These are phyloP conservation scores for Cebidichthys violaceus DNA, from an alignment of 2,113 vertebrate genomes.

Conservation along the genomic window DNA sequence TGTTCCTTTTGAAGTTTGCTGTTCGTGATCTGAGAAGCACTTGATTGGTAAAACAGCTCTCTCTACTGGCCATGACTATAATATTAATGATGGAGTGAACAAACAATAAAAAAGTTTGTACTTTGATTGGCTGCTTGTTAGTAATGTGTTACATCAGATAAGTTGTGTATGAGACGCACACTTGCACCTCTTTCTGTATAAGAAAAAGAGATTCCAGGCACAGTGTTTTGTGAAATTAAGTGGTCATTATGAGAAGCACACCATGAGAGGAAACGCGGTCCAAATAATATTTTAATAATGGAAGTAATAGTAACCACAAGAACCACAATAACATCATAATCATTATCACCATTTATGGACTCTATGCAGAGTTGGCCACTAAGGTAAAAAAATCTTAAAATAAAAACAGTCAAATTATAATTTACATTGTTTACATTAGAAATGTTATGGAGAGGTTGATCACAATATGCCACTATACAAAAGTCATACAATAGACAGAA, in stretches of 20 bases:
- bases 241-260: conserved; percentile 5
- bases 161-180: not conserved
- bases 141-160: not conserved
- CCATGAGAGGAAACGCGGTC: not conserved
- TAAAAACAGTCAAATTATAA: not conserved
- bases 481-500: not conserved
- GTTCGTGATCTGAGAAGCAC: not conserved
- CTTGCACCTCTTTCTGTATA: not conserved
- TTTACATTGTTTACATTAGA: conserved; percentile 7
- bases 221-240: not conserved
- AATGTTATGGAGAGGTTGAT: not conserved
- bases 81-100: not conserved
- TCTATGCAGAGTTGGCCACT: not conserved
- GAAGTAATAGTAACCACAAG: conserved; percentile 13
- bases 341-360: not conserved
- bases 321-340: not conserved
- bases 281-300: conserved; percentile 27
- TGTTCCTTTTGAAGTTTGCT: not conserved
- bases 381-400: not conserved
- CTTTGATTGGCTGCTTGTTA: not conserved
- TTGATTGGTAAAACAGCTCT: not conserved
- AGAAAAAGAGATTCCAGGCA: not conserved
- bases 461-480: not conserved
- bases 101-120: not conserved
- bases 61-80: not conserved